These are phyloP conservation scores for Arothron firmamentum DNA, from an alignment of 2,113 vertebrate species.

Conservation along the genomic window DNA sequence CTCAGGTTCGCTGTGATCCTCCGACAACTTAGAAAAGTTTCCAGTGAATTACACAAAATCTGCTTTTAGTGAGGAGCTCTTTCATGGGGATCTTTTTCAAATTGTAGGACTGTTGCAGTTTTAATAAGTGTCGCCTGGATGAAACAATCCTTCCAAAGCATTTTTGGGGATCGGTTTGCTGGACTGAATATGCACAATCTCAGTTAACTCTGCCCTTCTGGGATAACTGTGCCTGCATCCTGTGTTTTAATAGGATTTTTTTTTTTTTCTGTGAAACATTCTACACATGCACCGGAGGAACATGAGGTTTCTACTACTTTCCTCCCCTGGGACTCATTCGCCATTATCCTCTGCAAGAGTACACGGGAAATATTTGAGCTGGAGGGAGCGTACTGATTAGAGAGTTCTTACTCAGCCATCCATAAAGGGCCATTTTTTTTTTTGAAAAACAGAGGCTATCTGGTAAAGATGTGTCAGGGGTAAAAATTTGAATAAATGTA, in stretches of 20 bases:
- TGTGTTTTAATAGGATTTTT: not conserved
- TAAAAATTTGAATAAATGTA: too few relatives aligned
- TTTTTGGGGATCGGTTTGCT: too few relatives aligned
- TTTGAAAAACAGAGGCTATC: constrained; percentile 26
- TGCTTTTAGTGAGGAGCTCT: constrained; percentile 21
- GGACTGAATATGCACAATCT: too few relatives aligned
- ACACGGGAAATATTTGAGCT: constrained; percentile 38
- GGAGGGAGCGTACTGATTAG: constrained; percentile 48
- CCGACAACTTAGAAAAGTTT: too few relatives aligned
- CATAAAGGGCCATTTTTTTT: constrained; percentile 46
- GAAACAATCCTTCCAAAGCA: not conserved
- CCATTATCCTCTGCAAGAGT: constrained; percentile 52
- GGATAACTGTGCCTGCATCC: constrained; percentile 7
- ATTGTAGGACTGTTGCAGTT: not conserved
- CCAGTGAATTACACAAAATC: constrained; percentile 12
- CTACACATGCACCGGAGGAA: not conserved
- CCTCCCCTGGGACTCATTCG: constrained; percentile 42
- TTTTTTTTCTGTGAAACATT: too few relatives aligned
- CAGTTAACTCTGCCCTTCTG: not conserved
- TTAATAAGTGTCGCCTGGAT: not conserved
- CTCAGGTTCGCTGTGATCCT: not conserved
- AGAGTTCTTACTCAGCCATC: constrained; percentile 64
- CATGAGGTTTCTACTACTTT: constrained; percentile 19
- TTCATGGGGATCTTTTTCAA: constrained; percentile 10
- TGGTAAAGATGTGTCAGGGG: constrained; percentile 5